A percentile compares a stretch with the other conserved stretches of the same genome.
These are phyloP conservation scores for Vultur gryphus DNA, from an alignment of 2,797 vertebrate species.

Conservation along the genomic window DNA sequence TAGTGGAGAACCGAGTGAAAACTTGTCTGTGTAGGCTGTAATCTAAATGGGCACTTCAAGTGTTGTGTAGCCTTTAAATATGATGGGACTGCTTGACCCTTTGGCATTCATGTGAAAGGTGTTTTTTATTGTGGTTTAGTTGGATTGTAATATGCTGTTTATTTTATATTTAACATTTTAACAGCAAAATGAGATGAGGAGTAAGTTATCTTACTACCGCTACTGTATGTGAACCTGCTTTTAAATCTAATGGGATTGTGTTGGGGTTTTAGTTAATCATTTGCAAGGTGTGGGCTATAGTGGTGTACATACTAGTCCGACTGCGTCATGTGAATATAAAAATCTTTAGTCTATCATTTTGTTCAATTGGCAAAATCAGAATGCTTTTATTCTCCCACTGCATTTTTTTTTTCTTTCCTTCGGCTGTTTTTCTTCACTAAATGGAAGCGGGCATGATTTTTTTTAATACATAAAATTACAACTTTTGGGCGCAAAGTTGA, in stretches of 20 bases:
- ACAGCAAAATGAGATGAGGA: background rate
- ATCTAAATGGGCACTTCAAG: background rate
- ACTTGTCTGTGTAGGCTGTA: background rate
- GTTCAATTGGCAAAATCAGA: background rate
- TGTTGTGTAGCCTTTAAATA: background rate
- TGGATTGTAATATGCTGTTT: background rate
- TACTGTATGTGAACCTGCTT: background rate
- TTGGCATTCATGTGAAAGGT: background rate
- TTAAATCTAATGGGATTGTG: background rate
- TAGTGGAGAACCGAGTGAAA: background rate
- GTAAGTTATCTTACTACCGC: background rate
- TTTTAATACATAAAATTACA: background rate
- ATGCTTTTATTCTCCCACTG: background rate
- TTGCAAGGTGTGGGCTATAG: background rate
- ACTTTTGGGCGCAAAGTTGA: background rate
- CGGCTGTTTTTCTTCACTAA: background rate
- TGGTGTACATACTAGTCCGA: fast-evolving
- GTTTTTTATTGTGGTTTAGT: background rate
- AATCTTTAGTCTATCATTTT: background rate
- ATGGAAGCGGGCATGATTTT: background rate
- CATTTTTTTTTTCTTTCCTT: background rate
- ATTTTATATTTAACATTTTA: background rate
- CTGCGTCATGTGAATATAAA: fast-evolving
- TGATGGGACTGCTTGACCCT: background rate
- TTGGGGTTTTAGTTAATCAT: background rate